Percentiles rank a stretch among this genome's conserved stretches.
phyloP scores from a whole-genome alignment of 2,888 invertebrate species.

The Lobophora halterata region DNA sequence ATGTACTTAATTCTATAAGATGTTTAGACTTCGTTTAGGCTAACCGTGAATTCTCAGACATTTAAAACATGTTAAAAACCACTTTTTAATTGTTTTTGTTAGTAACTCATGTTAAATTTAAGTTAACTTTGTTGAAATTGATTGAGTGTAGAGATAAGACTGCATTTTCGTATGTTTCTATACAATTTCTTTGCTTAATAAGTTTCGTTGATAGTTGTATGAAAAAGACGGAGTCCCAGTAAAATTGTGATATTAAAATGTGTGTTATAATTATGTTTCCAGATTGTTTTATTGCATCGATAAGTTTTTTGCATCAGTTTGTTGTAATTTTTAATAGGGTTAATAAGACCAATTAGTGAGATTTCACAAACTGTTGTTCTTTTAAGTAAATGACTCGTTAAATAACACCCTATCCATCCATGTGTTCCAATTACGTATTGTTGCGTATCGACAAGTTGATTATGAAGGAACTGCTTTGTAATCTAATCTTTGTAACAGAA shows the following conservation, averaged over 20 bases:
- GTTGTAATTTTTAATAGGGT: slow-evolving; percentile 9
- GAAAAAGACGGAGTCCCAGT: slow-evolving; percentile 60
- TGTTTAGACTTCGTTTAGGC: slow-evolving; percentile 45
- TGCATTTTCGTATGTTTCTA: slow-evolving; percentile 41
- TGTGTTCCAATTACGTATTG: slow-evolving; percentile 32
- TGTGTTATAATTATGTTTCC: slow-evolving; percentile 44
- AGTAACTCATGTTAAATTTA: slow-evolving; percentile 33
- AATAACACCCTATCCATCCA: slow-evolving; percentile 21
- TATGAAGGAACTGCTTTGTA: slow-evolving; percentile 29
- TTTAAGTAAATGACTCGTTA: slow-evolving; percentile 22
- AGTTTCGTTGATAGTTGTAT: slow-evolving; percentile 48
- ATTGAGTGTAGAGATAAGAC: slow-evolving; percentile 29
- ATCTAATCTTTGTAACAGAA: slow-evolving; percentile 33
- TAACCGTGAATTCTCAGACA: slow-evolving; percentile 48
- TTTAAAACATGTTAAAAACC: slow-evolving; percentile 23
- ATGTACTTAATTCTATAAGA: too few relatives aligned
- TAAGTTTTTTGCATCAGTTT: slow-evolving; percentile 27
- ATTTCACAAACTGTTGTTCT: slow-evolving; percentile 11
- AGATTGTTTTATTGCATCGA: slow-evolving; percentile 25
- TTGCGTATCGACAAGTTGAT: slow-evolving; percentile 36
- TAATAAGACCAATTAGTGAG: slow-evolving; percentile 6
- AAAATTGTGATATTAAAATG: slow-evolving; percentile 79
- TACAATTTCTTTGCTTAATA: slow-evolving; percentile 47
- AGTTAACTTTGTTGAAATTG: too few relatives aligned
- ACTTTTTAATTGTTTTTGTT: slow-evolving; percentile 23